Evolutionary conservation across 2,888 invertebrate genomes (phyloP).

Genomic region (Eulithis testata): DNA sequence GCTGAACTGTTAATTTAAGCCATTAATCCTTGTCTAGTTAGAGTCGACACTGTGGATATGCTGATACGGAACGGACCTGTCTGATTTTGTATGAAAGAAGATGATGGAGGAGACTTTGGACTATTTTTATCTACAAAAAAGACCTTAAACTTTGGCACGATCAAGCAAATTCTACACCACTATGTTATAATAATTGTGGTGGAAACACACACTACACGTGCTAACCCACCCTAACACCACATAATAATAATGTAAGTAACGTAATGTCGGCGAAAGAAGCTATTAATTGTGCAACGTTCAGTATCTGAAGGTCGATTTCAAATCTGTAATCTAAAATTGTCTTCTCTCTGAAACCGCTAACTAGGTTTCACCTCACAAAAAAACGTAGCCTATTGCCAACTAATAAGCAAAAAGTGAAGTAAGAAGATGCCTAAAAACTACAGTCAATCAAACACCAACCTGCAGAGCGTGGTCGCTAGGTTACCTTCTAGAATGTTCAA

Average conservation of each 20-base stretch:
- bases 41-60: not conserved
- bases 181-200: constrained; percentile 3
- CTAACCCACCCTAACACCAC: constrained; percentile 34
- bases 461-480: constrained; percentile 22
- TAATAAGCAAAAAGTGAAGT: constrained; percentile 39
- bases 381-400: constrained; percentile 38
- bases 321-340: constrained; percentile 45
- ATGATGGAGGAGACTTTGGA: too few species aligned
- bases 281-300: constrained; percentile 45
- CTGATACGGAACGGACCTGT: not conserved
- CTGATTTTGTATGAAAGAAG: too few species aligned
- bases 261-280: constrained; percentile 37
- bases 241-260: constrained; percentile 39
- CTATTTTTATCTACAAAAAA: too few species aligned
- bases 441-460: constrained; percentile 44
- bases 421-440: constrained; percentile 43
- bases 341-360: constrained; percentile 44
- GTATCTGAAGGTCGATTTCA: constrained; percentile 59
- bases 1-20: constrained; percentile 15
- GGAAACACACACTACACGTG: constrained; percentile 23
- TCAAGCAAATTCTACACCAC: too few species aligned
- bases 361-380: constrained; percentile 54
- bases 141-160: too few species aligned
- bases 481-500: constrained; percentile 24
- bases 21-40: not conserved